Conservation (phyloP, 2,113 vertebrate genomes). For the Callospermophilus lateralis region DNA sequence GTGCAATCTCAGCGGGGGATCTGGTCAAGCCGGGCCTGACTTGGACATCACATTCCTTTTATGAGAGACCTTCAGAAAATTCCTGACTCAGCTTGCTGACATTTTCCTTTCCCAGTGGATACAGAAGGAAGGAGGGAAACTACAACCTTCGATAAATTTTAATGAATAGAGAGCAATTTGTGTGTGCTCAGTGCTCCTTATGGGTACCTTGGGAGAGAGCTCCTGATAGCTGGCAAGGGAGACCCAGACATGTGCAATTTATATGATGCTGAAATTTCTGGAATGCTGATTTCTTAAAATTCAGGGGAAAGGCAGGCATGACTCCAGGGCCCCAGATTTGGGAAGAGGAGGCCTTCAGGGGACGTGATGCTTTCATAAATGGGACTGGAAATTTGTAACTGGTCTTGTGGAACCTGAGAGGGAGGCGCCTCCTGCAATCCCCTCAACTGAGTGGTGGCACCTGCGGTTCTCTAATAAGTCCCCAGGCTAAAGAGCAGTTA, state of each 20-base stretch:
- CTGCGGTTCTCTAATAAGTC: neutral
- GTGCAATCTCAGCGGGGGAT: too few relatives aligned
- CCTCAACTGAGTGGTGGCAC: neutral
- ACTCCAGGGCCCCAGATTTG: neutral
- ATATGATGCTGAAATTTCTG: neutral
- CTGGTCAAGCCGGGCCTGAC: too few relatives aligned
- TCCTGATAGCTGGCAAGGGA: neutral
- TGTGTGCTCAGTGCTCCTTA: neutral
- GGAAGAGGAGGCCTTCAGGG: neutral
- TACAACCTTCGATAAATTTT: neutral
- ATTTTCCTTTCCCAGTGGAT: constrained; percentile 34
- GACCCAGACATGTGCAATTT: neutral
- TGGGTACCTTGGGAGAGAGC: constrained; percentile 36
- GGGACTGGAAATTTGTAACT: neutral
- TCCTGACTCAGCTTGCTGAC: neutral
- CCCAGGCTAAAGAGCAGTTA: neutral
- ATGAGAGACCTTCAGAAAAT: neutral
- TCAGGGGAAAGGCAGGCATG: neutral
- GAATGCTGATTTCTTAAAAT: constrained; percentile 42
- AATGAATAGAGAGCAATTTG: constrained; percentile 5
- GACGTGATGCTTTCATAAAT: neutral
- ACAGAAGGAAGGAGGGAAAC: neutral
- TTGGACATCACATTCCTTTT: neutral
- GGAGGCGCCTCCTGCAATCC: accelerated
- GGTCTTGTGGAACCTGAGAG: neutral